phyloP scores from a whole-genome alignment of 1,140 invertebrate species.

The Orchestia grillus region DNA sequence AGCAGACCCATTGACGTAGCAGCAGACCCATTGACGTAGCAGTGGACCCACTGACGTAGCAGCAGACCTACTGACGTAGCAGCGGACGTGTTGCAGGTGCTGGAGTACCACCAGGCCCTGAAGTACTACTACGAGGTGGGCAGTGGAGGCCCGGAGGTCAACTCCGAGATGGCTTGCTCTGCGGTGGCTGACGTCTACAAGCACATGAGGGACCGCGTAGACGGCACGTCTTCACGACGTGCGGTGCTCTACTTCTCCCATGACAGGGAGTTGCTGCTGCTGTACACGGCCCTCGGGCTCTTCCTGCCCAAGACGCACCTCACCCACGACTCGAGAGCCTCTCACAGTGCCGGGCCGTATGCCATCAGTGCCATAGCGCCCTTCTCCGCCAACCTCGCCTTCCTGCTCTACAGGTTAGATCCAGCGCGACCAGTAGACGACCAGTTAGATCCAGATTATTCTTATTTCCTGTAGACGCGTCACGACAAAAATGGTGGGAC shows the following conservation, averaged over 20 bases:
- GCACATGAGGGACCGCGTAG: conserved; percentile 30
- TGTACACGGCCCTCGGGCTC: conserved; percentile 47
- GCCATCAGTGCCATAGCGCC: conserved; percentile 12
- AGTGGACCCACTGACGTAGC: background rate
- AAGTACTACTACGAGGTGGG: conserved; percentile 65
- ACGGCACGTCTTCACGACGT: background rate
- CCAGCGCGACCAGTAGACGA: too few relatives aligned
- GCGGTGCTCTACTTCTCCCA: conserved; percentile 55
- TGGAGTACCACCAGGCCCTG: conserved; percentile 66
- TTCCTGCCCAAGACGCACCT: background rate
- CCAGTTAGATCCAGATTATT: too few relatives aligned
- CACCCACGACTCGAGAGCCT: conserved; percentile 23
- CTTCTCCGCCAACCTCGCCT: conserved; percentile 53
- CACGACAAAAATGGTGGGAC: too few relatives aligned
- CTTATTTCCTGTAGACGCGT: too few relatives aligned
- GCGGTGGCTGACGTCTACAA: conserved; percentile 50
- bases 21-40: background rate
- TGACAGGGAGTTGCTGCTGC: conserved; percentile 32
- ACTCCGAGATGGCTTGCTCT: conserved; percentile 57
- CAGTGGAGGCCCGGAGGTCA: conserved; percentile 39
- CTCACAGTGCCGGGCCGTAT: background rate
- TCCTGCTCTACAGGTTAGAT: conserved; percentile 52
- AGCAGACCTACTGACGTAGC: background rate
- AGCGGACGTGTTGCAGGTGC: conserved; percentile 55
- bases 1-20: background rate